phyloP scores from a whole-genome alignment of 2,113 vertebrate genomes.

The Vicugna pacos region DNA sequence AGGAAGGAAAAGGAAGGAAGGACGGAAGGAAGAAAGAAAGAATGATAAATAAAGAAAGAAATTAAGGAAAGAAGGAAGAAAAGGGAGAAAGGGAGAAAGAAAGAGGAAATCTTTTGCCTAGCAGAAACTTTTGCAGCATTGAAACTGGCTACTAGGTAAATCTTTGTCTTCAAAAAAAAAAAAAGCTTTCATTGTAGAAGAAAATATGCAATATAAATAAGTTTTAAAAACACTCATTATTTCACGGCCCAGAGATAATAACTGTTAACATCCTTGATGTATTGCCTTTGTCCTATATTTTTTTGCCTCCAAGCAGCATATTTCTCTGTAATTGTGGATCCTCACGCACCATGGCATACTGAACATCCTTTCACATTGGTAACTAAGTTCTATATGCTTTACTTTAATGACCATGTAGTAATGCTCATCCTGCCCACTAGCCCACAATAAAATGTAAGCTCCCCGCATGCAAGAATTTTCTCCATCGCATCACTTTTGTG shows the following conservation, averaged over 20 bases:
- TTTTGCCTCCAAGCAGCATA: background rate
- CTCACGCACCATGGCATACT: background rate
- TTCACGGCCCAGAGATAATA: background rate
- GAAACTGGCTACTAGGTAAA: background rate
- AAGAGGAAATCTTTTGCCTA: background rate
- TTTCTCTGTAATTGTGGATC: background rate
- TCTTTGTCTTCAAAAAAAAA: background rate
- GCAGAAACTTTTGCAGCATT: background rate
- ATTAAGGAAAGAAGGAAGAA: background rate
- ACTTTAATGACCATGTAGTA: background rate
- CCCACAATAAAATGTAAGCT: background rate
- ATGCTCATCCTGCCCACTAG: background rate
- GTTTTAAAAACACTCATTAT: background rate
- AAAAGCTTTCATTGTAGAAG: background rate
- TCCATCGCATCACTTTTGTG: background rate
- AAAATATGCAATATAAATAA: background rate
- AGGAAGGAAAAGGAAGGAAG: background rate
- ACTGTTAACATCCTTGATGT: background rate
- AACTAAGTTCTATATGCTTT: background rate
- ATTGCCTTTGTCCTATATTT: background rate
- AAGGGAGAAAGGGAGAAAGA: background rate
- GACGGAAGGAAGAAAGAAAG: background rate
- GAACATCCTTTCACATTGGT: background rate
- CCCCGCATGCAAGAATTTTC: background rate
- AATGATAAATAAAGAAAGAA: background rate